phyloP scores from a whole-genome alignment of 1,140 invertebrate species.

The Ceratina calcarata region DNA sequence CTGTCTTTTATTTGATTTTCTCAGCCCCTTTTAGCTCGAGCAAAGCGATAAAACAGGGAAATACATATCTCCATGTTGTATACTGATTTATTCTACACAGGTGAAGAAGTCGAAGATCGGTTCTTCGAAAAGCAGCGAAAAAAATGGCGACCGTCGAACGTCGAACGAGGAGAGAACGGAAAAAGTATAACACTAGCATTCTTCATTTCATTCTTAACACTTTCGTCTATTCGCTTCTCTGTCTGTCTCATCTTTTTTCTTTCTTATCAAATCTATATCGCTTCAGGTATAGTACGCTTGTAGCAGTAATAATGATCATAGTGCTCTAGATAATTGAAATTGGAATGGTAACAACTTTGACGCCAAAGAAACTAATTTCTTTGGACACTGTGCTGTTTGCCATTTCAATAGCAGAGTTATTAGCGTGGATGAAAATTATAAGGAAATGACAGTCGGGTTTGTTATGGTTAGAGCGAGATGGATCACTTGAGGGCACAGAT shows the following conservation, averaged over 20 bases:
- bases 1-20: not conserved
- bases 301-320: slow-evolving; percentile 5
- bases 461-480: slow-evolving; percentile 84
- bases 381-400: no score
- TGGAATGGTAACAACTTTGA: not conserved
- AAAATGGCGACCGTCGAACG: slow-evolving; percentile 59
- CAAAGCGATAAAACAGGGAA: not conserved
- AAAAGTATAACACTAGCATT: slow-evolving; percentile 68
- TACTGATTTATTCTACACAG: slow-evolving; percentile 49
- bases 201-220: slow-evolving; percentile 1
- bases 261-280: not conserved
- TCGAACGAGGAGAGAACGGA: slow-evolving; percentile 71
- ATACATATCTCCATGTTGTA: not conserved
- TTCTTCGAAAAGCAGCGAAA: slow-evolving; percentile 59
- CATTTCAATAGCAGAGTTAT: not conserved
- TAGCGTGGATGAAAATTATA: not conserved
- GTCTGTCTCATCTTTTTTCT: not conserved
- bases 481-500: slow-evolving; percentile 85
- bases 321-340: not conserved
- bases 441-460: slow-evolving; percentile 79
- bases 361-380: no score
- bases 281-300: not conserved
- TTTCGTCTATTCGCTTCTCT: not conserved
- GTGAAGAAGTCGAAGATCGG: slow-evolving; percentile 74
- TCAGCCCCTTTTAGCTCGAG: not conserved